Evolutionary conservation across 2,797 vertebrate genomes (phyloP).

Genomic region (Nyctibius grandis): DNA sequence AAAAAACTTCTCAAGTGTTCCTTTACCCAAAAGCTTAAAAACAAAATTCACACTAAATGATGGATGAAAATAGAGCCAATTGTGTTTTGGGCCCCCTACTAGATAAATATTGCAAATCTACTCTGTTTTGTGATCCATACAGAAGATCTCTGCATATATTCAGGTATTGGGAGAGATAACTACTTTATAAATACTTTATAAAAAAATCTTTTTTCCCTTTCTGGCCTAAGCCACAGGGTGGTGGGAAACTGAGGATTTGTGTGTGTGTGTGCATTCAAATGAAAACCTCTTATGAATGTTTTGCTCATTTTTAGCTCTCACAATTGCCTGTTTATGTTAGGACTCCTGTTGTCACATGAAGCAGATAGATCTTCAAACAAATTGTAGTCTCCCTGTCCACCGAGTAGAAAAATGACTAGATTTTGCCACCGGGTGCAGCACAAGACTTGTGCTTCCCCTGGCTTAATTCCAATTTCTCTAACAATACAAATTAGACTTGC

Average conservation of each 20-base stretch:
- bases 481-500: conserved; percentile 45
- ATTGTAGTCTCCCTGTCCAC: not conserved
- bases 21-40: not conserved
- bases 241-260: not conserved
- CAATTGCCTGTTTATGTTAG: not conserved
- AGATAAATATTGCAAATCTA: not conserved
- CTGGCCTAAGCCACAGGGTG: not conserved
- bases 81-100: not conserved
- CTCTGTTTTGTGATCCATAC: not conserved
- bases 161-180: not conserved
- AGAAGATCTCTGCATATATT: not conserved
- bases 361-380: not conserved
- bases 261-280: not conserved
- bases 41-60: not conserved
- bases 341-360: conserved; percentile 5
- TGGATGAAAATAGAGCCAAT: not conserved
- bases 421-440: conserved; percentile 31
- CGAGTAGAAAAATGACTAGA: not conserved
- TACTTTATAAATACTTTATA: no score
- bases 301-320: conserved; percentile 14
- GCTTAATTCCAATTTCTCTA: conserved; percentile 41
- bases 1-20: not conserved
- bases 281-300: conserved; percentile 27
- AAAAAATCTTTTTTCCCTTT: not conserved
- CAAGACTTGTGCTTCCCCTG: conserved; percentile 13